Evolutionary conservation across 2,797 vertebrate genomes (phyloP), one percentile per base, ranked within the genome.

Genomic region (Avahi laniger): DNA sequence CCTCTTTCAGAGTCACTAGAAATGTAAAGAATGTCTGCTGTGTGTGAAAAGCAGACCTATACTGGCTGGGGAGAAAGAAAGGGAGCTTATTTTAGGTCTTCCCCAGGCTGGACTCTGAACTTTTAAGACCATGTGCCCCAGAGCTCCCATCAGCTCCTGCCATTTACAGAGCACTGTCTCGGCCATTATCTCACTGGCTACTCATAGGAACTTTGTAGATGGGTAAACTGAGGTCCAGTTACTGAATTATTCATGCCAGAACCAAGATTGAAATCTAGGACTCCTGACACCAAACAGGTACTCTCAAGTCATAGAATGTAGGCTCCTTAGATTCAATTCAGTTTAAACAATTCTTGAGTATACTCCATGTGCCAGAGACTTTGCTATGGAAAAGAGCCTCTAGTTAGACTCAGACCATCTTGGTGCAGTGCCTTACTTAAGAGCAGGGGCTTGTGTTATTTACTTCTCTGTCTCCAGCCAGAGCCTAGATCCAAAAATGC

Each of bases 401-500:
- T 88, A 59, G 52, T 87, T 59, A 94, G 63, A 33, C 46, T 92
- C 41, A 78, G 0, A 59, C 50, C 38, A 22, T 72, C 80, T 72
- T 82, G 73, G 52, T 95, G 8, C 10, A 73, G 35, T 59, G 22
- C 35, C 63, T 94, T 87, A 50, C 35, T 93, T 89, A 89, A 82
- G 73, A 93, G 24, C 33, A 69, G 20, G 85, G 76, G 65, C 80
- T 83, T 78, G 11, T 33, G 11, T 89, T 95, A 33, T 90, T 94
- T 95, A 75, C 7, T 86, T 92, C 70, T 93, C 69, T 91, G 73
- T 85, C 43, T 26, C 13, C 26, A 65, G 20, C 59, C 30, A 92
- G 24, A 48, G 33, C 88, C 54, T 92, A 10, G 88, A 72, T 88
- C 54, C 88, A 96, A 85, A 69, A 85, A 91, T 76, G 43, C 63